A percentile compares a stretch with the other conserved stretches of the same genome.
Conservation (phyloP, 2,888 invertebrate genomes). For the Euzophera pinguis region DNA sequence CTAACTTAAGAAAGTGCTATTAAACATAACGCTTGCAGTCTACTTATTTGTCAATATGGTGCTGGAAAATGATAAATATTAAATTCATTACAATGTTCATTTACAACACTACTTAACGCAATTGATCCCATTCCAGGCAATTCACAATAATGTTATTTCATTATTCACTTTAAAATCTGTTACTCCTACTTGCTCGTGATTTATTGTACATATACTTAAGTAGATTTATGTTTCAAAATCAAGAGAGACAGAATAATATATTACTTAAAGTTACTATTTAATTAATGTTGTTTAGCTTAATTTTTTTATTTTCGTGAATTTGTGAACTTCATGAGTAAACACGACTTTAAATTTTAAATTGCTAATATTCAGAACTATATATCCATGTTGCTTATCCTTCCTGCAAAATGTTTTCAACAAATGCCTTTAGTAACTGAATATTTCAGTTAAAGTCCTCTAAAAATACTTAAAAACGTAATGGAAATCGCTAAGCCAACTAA, state of each 20-base stretch:
- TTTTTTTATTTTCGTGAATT: neutral
- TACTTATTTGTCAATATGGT: constrained; percentile 3
- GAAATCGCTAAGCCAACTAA: no score
- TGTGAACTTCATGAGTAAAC: no score
- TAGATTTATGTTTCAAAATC: neutral
- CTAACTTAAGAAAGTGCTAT: constrained; percentile 15
- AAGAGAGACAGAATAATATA: neutral
- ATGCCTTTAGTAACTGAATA: no score
- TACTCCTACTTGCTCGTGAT: constrained; percentile 23
- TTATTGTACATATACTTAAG: constrained; percentile 25
- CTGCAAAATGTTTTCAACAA: no score
- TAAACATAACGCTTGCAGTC: constrained; percentile 7
- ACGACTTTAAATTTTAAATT: no score
- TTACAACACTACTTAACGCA: constrained; percentile 59
- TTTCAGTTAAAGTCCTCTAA: no score
- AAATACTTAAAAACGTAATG: no score
- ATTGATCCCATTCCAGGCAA: constrained; percentile 77
- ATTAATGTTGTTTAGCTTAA: no score
- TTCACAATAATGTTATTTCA: constrained; percentile 48
- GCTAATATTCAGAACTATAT: no score
- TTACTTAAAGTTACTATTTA: no score
- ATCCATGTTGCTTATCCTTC: no score
- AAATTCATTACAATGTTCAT: constrained; percentile 4
- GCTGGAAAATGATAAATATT: constrained; percentile 3
- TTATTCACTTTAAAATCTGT: constrained; percentile 32